Percentiles rank a stretch among this genome's conserved stretches.
phyloP scores from a whole-genome alignment of 2,888 invertebrate genomes.

The Ormyrus nitidulus region DNA sequence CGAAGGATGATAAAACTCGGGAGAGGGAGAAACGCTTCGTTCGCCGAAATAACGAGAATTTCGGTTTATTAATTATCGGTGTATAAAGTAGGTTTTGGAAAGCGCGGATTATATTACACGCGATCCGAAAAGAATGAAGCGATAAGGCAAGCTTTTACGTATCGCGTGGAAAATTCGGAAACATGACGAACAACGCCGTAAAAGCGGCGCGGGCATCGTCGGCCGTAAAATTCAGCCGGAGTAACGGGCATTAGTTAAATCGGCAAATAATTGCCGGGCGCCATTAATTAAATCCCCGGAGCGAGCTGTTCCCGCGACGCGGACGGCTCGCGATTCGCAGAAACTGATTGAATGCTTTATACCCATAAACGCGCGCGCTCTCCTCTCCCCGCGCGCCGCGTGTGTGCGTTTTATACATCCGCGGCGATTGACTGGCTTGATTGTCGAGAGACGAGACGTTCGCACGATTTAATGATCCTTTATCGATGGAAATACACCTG shows the following conservation, averaged over 20 bases:
- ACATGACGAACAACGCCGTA: no score
- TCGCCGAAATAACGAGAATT: no score
- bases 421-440: conserved; percentile 19
- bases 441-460: conserved; percentile 22
- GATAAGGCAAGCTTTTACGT: not conserved
- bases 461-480: conserved; percentile 25
- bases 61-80: no score
- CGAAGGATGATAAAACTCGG: no score
- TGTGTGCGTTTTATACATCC: not conserved
- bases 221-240: no score
- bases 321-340: conserved; percentile 4
- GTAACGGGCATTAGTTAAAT: not conserved
- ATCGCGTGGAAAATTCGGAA: no score
- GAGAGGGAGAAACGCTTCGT: no score
- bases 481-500: conserved; percentile 22
- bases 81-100: no score
- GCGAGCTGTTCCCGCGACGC: no score
- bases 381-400: no score
- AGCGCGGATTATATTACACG: not conserved
- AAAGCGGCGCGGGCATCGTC: no score
- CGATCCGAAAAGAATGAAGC: not conserved
- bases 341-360: conserved; percentile 9
- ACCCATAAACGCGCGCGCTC: no score
- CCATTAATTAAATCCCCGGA: conserved; percentile 21
- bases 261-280: conserved; percentile 10